phyloP scores from a whole-genome alignment of 2,888 invertebrate species.

The Drosophila paucipuncta region DNA sequence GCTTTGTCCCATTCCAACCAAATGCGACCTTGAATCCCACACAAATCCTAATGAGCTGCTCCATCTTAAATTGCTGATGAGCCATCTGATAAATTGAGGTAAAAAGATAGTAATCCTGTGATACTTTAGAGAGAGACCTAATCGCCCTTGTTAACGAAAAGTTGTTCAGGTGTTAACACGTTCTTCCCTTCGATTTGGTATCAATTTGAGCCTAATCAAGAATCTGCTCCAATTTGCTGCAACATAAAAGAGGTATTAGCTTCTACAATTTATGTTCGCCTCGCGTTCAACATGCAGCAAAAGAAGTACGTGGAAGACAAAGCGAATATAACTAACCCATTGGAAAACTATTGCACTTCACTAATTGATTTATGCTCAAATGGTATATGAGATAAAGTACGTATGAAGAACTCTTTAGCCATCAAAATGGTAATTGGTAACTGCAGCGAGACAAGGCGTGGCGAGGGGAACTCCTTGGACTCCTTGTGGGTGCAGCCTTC shows the following conservation, averaged over 20 bases:
- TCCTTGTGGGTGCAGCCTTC: slow-evolving; percentile 60
- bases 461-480: slow-evolving; percentile 2
- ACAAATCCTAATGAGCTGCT: slow-evolving; percentile 11
- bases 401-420: slow-evolving; percentile 24
- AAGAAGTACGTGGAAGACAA: slow-evolving; percentile 20
- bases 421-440: slow-evolving; percentile 39
- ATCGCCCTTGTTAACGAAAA: slow-evolving; percentile 11
- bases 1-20: slow-evolving; percentile 3
- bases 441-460: background rate
- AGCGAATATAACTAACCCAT: slow-evolving; percentile 5
- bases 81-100: slow-evolving; percentile 35
- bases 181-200: slow-evolving; percentile 42
- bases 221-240: slow-evolving; percentile 59
- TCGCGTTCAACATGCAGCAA: slow-evolving; percentile 52
- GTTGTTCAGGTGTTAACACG: slow-evolving; percentile 35
- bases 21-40: slow-evolving; percentile 60
- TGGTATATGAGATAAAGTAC: slow-evolving; percentile 39
- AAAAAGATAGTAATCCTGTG: background rate
- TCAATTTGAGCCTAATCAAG: slow-evolving; percentile 31
- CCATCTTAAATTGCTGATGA: slow-evolving; percentile 37
- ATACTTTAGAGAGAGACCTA: background rate
- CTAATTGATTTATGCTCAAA: slow-evolving; percentile 73
- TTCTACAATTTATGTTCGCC: slow-evolving; percentile 60
- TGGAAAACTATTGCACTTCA: slow-evolving; percentile 64
- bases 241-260: slow-evolving; percentile 66